Conservation (phyloP, 2,797 vertebrate species). For the Paratrypauchen microcephalus region DNA sequence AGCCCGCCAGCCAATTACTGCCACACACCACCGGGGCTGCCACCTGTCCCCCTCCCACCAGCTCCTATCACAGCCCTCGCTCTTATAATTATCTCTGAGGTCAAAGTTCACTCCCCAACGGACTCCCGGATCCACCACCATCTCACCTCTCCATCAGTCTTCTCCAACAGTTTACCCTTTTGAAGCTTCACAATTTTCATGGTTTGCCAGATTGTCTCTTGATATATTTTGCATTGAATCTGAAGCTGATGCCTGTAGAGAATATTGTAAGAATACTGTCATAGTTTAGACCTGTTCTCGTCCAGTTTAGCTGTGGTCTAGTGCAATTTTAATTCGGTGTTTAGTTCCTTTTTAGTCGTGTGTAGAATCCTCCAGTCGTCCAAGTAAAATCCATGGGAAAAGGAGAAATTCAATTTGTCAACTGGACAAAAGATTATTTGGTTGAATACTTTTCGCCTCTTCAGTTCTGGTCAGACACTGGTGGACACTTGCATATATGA, state of each 20-base stretch:
- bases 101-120: constrained; percentile 44
- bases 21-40: constrained; percentile 30
- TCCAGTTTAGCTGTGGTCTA: no score
- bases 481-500: no score
- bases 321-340: no score
- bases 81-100: constrained; percentile 63
- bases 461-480: no score
- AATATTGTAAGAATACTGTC: neutral
- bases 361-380: no score
- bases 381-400: no score
- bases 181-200: constrained; percentile 50
- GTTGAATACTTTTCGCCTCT: no score
- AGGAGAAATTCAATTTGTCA: no score
- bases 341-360: no score
- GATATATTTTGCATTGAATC: constrained; percentile 17
- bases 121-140: constrained; percentile 4
- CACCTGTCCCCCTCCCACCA: constrained; percentile 42
- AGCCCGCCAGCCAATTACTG: constrained; percentile 73
- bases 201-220: constrained; percentile 23
- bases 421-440: no score
- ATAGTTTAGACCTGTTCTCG: no score
- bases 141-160: constrained; percentile 41
- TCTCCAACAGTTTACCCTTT: constrained; percentile 31
- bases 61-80: constrained; percentile 31
- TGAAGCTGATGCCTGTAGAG: neutral